A percentile compares a stretch with the other conserved stretches of the same genome.
Evolutionary conservation across 1,140 invertebrate species (phyloP).

Genomic region (Heliconius melpomene): DNA sequence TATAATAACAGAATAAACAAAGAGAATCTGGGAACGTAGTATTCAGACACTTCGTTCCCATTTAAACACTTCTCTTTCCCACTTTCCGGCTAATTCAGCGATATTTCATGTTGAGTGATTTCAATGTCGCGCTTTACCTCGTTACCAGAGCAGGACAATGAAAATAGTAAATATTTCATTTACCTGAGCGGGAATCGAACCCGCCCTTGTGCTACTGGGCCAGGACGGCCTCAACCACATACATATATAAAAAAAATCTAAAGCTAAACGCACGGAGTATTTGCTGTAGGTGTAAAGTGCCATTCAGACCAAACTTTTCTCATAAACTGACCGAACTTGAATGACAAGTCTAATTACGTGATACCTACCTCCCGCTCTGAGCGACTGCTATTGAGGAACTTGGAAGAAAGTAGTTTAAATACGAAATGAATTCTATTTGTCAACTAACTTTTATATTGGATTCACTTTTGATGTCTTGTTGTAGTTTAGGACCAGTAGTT

Average conservation of each 20-base stretch:
- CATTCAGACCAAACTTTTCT: constrained; percentile 27
- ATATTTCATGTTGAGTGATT: no score
- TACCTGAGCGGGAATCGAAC: no score
- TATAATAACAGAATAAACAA: no score
- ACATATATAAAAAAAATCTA: no score
- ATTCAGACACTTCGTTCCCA: no score
- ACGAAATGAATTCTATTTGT: constrained; percentile 6
- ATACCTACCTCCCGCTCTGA: background rate
- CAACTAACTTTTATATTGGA: background rate
- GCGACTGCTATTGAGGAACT: background rate
- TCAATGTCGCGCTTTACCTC: no score
- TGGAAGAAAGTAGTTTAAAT: constrained; percentile 1
- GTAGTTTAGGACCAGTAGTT: background rate
- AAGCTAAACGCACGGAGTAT: background rate
- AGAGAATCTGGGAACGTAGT: no score
- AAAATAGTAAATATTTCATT: no score
- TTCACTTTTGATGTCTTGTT: constrained; percentile 4
- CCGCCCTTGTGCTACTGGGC: no score
- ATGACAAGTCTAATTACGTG: constrained; percentile 18
- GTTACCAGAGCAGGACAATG: background rate
- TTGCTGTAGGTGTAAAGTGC: constrained; percentile 28
- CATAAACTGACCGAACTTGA: constrained; percentile 28
- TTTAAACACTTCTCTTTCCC: no score
- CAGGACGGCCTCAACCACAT: no score
- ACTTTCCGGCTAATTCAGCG: no score